phyloP scores from a whole-genome alignment of 1,140 invertebrate genomes.

The Hypothenemus hampei region DNA sequence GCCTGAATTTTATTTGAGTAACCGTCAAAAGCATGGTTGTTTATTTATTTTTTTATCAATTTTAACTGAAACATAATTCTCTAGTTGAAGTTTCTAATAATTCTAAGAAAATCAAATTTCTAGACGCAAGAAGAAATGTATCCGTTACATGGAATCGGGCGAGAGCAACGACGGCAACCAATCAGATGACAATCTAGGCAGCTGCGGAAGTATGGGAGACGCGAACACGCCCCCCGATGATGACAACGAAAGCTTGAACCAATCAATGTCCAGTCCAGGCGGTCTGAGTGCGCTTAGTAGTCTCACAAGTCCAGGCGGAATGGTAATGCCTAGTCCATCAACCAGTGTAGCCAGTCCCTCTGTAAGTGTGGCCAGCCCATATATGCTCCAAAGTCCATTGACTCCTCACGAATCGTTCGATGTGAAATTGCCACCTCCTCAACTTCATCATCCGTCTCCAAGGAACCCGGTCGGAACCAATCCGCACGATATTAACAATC shows the following conservation, averaged over 20 bases:
- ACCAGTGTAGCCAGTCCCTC: slow-evolving; percentile 64
- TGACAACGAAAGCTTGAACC: slow-evolving; percentile 57
- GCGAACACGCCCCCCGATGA: slow-evolving; percentile 63
- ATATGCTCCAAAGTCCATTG: slow-evolving; percentile 52
- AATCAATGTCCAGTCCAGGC: slow-evolving; percentile 71
- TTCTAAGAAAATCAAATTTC: too few species aligned
- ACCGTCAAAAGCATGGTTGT: too few species aligned
- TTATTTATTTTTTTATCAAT: too few species aligned
- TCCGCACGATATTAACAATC: slow-evolving; percentile 86
- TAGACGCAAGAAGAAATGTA: slow-evolving; percentile 98
- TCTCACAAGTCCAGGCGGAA: slow-evolving; percentile 66
- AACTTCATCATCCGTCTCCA: slow-evolving; percentile 44
- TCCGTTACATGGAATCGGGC: slow-evolving; percentile 83
- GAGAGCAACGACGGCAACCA: slow-evolving; percentile 67
- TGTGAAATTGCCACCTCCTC: slow-evolving; percentile 42
- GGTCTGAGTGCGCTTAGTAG: slow-evolving; percentile 71
- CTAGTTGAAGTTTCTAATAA: slow-evolving; percentile 9
- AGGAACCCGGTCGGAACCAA: slow-evolving; percentile 83
- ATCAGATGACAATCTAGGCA: slow-evolving; percentile 72
- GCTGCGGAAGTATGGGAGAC: slow-evolving; percentile 70
- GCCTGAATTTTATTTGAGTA: too few species aligned
- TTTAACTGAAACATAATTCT: slow-evolving; percentile 11
- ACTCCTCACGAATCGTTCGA: slow-evolving; percentile 48
- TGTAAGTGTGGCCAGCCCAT: slow-evolving; percentile 54
- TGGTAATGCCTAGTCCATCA: slow-evolving; percentile 61